These are phyloP conservation scores for Hydroisotoma schaefferi DNA, from an alignment of 2,888 invertebrate genomes.

Conservation along the genomic window DNA sequence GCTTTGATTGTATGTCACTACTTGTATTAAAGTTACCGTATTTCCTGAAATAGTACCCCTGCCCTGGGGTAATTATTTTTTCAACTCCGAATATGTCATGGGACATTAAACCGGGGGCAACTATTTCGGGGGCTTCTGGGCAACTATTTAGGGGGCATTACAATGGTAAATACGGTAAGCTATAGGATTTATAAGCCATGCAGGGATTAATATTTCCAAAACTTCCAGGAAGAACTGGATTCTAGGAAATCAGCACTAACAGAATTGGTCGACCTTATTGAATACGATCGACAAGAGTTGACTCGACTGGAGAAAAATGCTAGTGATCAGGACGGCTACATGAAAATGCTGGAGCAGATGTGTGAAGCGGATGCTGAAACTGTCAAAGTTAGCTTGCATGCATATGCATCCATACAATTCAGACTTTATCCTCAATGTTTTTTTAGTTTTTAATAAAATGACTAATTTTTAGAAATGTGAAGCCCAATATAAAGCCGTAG, in stretches of 20 bases:
- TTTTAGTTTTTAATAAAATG: too few relatives aligned
- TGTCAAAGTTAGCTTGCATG: conserved; percentile 24
- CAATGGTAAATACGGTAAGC: too few relatives aligned
- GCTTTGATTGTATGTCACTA: too few relatives aligned
- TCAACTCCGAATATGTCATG: too few relatives aligned
- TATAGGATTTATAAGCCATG: not conserved
- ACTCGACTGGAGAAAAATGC: conserved; percentile 31
- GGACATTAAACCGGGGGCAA: too few relatives aligned
- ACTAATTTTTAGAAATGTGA: conserved; percentile 33
- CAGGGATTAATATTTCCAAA: too few relatives aligned
- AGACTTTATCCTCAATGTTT: too few relatives aligned
- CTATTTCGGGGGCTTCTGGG: too few relatives aligned
- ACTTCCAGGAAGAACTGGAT: conserved; percentile 4
- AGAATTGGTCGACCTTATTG: conserved; percentile 34
- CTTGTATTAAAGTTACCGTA: too few relatives aligned
- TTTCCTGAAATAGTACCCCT: too few relatives aligned
- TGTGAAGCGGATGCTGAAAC: conserved; percentile 33
- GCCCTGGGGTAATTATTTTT: too few relatives aligned
- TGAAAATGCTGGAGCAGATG: conserved; percentile 36
- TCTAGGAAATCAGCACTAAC: conserved; percentile 24
- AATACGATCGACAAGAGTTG: conserved; percentile 43
- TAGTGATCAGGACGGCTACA: conserved; percentile 40
- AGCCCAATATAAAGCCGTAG: conserved; percentile 25
- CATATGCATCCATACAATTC: not conserved
- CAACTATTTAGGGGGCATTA: too few relatives aligned